Percentiles rank a stretch among this genome's conserved stretches.
Evolutionary conservation across 2,113 vertebrate genomes (phyloP).

Genomic region (Ciconia maguari): DNA sequence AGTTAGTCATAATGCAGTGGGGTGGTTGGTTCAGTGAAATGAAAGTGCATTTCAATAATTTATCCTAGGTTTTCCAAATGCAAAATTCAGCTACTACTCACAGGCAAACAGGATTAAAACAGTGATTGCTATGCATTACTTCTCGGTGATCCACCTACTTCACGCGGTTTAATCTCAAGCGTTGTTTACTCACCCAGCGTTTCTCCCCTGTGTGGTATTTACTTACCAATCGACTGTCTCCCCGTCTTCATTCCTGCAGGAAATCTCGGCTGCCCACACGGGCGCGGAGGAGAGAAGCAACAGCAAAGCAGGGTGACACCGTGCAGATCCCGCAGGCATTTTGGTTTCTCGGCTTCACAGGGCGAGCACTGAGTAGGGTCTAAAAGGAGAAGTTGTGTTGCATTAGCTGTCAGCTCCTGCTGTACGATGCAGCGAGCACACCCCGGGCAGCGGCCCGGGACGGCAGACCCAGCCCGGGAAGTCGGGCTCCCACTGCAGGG

Average conservation of each 20-base stretch:
- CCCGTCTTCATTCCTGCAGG: slow-evolving; percentile 87
- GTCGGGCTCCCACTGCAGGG: fast-evolving
- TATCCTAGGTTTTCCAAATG: background rate
- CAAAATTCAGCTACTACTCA: background rate
- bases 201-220: background rate
- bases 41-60: background rate
- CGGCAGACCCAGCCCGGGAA: background rate
- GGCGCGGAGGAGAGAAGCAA: background rate
- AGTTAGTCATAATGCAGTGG: background rate
- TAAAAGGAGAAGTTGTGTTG: slow-evolving; percentile 17
- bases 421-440: background rate
- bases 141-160: background rate
- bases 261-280: slow-evolving; percentile 68
- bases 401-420: background rate
- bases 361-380: background rate
- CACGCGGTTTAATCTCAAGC: background rate
- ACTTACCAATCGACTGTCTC: slow-evolving; percentile 92
- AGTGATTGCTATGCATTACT: background rate
- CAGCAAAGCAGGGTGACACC: slow-evolving; percentile 6
- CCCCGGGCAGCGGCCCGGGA: background rate
- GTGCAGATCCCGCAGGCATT: slow-evolving; percentile 45
- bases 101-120: background rate
- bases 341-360: background rate
- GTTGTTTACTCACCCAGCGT: background rate
- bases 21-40: background rate